Conservation (phyloP, 1,140 invertebrate genomes). For the Oryzaephilus surinamensis region DNA sequence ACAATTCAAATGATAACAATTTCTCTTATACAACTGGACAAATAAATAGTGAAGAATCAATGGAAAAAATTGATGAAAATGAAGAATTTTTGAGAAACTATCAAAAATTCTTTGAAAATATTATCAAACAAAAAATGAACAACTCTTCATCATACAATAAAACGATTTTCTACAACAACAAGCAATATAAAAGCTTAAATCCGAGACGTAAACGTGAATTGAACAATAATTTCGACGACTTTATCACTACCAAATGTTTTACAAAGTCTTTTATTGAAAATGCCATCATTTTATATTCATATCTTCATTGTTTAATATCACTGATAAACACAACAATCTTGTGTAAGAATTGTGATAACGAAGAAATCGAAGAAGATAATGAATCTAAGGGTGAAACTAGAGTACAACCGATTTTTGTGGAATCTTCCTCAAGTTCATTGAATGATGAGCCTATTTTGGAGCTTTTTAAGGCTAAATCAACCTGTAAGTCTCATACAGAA, state of each 20-base stretch:
- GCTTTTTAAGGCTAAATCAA: too few relatives aligned
- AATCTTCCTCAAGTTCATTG: too few relatives aligned
- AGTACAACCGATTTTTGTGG: too few relatives aligned
- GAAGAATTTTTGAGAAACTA: conserved; percentile 10
- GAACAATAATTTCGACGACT: too few relatives aligned
- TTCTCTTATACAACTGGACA: neutral
- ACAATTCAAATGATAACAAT: conserved; percentile 1
- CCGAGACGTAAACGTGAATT: neutral
- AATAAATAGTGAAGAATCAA: neutral
- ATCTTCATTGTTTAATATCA: conserved; percentile 14
- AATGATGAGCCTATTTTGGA: too few relatives aligned
- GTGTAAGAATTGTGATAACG: too few relatives aligned
- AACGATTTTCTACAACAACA: neutral
- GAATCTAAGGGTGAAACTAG: too few relatives aligned
- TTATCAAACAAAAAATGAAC: conserved; percentile 6
- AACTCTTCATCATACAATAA: neutral
- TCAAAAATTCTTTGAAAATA: conserved; percentile 9
- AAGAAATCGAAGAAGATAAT: too few relatives aligned
- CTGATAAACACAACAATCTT: too few relatives aligned
- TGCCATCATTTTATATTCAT: conserved; percentile 16
- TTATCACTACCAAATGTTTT: conserved; percentile 5
- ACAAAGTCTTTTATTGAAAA: conserved; percentile 13
- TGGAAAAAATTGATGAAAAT: conserved; percentile 1
- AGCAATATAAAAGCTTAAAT: conserved; percentile 5
- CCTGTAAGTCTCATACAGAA: too few relatives aligned